These are phyloP conservation scores for Setipinna tenuifilis DNA, from an alignment of 2,797 vertebrate species.

Conservation along the genomic window DNA sequence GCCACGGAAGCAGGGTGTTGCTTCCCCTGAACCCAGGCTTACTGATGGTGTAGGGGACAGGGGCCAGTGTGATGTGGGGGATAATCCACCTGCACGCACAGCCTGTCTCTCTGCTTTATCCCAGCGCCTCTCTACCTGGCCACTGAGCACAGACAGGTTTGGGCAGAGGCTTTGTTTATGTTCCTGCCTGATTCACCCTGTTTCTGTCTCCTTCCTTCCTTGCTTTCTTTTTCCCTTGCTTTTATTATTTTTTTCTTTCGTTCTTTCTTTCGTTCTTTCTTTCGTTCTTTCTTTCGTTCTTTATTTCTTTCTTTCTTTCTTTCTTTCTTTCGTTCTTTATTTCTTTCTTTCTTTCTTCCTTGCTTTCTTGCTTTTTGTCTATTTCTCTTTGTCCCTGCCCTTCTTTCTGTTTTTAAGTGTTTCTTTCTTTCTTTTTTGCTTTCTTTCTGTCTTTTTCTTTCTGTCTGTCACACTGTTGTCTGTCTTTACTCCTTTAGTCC, in stretches of 20 bases:
- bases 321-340: no score
- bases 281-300: constrained; percentile 28
- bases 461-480: no score
- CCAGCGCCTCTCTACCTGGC: constrained; percentile 30
- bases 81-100: constrained; percentile 44
- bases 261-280: not conserved
- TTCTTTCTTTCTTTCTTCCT: no score
- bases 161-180: constrained; percentile 41
- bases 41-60: not conserved
- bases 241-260: constrained; percentile 23
- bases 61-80: not conserved
- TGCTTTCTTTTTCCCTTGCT: constrained; percentile 37
- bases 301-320: constrained; percentile 36
- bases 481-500: no score
- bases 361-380: no score
- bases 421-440: no score
- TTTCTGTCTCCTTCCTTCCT: not conserved
- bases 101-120: constrained; percentile 34
- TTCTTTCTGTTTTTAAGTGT: no score
- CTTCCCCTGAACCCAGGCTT: not conserved
- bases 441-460: no score
- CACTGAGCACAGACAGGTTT: constrained; percentile 45
- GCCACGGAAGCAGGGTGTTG: not conserved
- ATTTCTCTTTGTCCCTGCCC: no score
- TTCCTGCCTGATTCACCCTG: constrained; percentile 19